Evolutionary conservation across 2,797 vertebrate genomes (phyloP), one percentile per base, ranked within the genome.

Genomic region (Echiichthys vipera): DNA sequence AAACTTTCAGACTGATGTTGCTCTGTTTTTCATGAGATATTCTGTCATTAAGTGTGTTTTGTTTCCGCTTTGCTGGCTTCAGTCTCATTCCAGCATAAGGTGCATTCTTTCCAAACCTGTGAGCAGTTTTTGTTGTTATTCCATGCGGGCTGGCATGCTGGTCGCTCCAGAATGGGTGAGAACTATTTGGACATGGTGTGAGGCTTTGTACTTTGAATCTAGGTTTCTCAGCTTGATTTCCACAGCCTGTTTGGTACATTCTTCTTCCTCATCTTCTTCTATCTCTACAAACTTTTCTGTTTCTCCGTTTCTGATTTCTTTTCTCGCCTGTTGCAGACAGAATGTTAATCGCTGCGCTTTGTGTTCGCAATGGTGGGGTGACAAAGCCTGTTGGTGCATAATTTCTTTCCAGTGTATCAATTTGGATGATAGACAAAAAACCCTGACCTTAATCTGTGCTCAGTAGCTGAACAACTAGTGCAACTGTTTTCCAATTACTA

Each of bases 171-270:
- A 85, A 64, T 79, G 68, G 70, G 76, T 59, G 78, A 84, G 69
- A 88, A 85, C 27, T 54, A 67, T 85, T 87, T 78, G 59, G 80
- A 84, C 75, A 83, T 76, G 79, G 63, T 85, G 81, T 85, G 59
- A 80, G 63, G 77, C 74, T 84, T 88, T 85, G 70, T 78, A 63
- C 73, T 86, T 82, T 61, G 71, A 78, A 71, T 83, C 46, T 67
- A 73, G 81, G 45, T 81, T 86, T 70, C 62, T 71, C 66, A 77
- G 80, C 67, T 61, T 78, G 67, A 75, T 77, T 69, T 78, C 39
- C 56, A 78, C 84, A 78, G 79, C 46, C 40, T 71, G 67, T 88
- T 87, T 83, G 49, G 71, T 74, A 80, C 77, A 74, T 46, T 78
- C 30, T 47, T 66, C 39, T 29, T 72, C 51, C 55, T 86, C 69